Base-by-base conservation (phyloP, 2,888 invertebrate genomes). In the Aporophyla nigra region DNA sequence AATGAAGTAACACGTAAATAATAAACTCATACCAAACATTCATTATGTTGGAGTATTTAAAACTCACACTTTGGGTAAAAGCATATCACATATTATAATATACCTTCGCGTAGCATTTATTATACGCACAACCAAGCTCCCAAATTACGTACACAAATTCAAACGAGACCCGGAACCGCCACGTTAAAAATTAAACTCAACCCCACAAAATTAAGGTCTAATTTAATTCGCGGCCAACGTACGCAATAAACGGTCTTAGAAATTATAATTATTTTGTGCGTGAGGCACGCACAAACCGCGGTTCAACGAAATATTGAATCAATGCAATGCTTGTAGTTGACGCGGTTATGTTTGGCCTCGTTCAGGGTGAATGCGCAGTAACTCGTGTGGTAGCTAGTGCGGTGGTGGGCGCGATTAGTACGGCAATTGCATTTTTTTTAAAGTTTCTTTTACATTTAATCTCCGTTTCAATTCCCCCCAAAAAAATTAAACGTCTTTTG, bases 281-380 rank as follows among this genome's bases (percentile, higher is more conserved):
- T 94, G 94, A 74, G 87, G 75, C 94, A 94, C 94, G 94, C 94
- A 91, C 68, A 86, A 69, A 83, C 87, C 82, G 83, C 81, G 84
- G 80, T 43, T 56, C 63, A 24, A 80, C 62, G 71, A 78, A 87
- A 85, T 80, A 66, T 86, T 80, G 91, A 93, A 92, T 93, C 91
- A 91, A 91, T 92, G 92, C 91, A 89, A 83, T 82, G 72, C 74
- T 62, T 71, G 67, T 82, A 77, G 65, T 88, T 84, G 69, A 68
- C 80, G 71, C 61, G 24, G 24, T 56, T 46, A 46, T n/a, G 21
- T 40, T 78, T 24, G 12, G 78, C 9, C 40, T 49, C 2, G 49
- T n/a, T 16, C 16, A 49, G 33, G 62, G 53, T 51, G 19, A 19
- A 19, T 0, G 16, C 16, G 19, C 2, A 2, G 27, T n/a, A 1